Evolutionary conservation across 2,888 invertebrate genomes (phyloP).

Genomic region (Drosophila pseudotakahashii): DNA sequence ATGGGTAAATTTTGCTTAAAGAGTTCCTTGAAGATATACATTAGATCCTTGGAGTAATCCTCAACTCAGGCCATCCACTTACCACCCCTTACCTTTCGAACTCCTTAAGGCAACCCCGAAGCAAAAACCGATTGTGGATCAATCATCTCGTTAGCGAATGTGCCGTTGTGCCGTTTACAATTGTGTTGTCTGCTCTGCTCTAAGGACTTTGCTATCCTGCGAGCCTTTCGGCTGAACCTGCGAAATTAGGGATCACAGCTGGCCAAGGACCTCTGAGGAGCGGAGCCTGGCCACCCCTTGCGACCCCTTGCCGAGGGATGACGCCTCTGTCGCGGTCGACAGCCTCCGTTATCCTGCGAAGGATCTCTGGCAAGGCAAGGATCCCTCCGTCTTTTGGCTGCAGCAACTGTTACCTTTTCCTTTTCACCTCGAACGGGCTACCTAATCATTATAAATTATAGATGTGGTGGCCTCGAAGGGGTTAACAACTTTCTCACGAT

Average conservation of each 20-base stretch:
- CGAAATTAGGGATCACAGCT: constrained; percentile 53
- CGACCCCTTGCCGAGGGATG: constrained; percentile 70
- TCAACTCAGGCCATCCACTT: not conserved
- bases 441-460: constrained; percentile 78
- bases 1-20: not conserved
- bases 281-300: not conserved
- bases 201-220: constrained; percentile 21
- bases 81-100: not conserved
- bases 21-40: not conserved
- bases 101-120: constrained; percentile 1
- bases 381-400: constrained; percentile 67
- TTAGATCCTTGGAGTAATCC: not conserved
- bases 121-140: constrained; percentile 35
- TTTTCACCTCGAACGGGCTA: constrained; percentile 44
- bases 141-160: constrained; percentile 36
- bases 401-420: constrained; percentile 69
- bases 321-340: constrained; percentile 59
- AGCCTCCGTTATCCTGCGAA: constrained; percentile 31
- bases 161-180: not conserved
- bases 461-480: constrained; percentile 76
- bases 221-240: constrained; percentile 14
- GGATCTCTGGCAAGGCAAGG: constrained; percentile 18
- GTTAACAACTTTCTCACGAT: constrained; percentile 79
- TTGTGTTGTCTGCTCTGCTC: constrained; percentile 26
- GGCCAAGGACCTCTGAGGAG: constrained; percentile 25